Evolutionary conservation across 2,797 vertebrate genomes (phyloP), one percentile per base, ranked within the genome.

Genomic region (Natrix natrix): DNA sequence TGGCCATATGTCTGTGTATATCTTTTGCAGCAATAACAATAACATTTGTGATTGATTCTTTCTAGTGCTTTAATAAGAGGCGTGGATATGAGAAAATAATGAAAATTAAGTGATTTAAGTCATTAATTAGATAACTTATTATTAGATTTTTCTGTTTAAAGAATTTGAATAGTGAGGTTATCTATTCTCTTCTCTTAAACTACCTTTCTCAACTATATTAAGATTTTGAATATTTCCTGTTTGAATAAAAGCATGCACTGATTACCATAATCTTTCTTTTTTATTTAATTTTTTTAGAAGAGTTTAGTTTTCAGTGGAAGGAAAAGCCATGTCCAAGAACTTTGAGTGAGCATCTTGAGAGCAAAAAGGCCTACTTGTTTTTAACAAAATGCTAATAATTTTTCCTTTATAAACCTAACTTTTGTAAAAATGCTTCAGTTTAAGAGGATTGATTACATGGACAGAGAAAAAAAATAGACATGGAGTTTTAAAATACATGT

Each of bases 11-110:
- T 57, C 26, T 83, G 55, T 48, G 16, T 43, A 24, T 24, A 48
- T 24, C 12, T 48, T 89, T 94, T 96, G 93, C 95, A 96, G 92
- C 94, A 96, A 95, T 93, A 95, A 88, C 54, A 94, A 95, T 92
- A 92, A 94, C 92, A 92, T 95, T 0, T 0, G 92, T 93, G 37
- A 96, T 94, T 92, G 86, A 95, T 96, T 96, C 95, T 96, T 96
- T 93, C 92, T 94, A 92, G 94, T 94, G 93, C 92, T 94, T 90
- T 94, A 94, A 94, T 94, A 95, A 93, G 95, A 93, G 95, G 92
- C 93, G 93, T 95, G 88, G 93, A 93, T 94, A 95, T 92, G 8
- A 59, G 6, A 91, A 16, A 63, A 61, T 91, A 17, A 87, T 59
- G 61, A 43, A 37, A 89, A 48, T 92, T 66, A 88, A 92, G 14